A percentile compares a stretch with the other conserved stretches of the same genome.
Conservation (phyloP, 2,888 invertebrate genomes). For the Druceiella hillmani region DNA sequence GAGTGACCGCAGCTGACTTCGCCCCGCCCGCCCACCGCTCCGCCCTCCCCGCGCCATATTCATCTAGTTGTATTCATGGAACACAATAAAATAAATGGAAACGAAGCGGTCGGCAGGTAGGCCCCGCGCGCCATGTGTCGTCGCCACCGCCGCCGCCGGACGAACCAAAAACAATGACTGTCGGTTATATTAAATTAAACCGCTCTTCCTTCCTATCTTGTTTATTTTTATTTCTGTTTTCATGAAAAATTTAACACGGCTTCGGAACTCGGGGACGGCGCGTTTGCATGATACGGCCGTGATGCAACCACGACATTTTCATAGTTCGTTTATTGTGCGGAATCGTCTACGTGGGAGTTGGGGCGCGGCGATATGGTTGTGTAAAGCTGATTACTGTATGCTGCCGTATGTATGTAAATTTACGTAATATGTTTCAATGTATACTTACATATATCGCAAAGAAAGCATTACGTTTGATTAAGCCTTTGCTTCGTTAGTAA, state of each 20-base stretch:
- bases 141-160: constrained; percentile 29
- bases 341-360: no score
- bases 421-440: no score
- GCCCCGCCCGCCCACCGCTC: constrained; percentile 30
- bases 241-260: constrained; percentile 48
- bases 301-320: no score
- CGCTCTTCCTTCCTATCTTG: constrained; percentile 43
- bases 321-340: no score
- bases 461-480: no score
- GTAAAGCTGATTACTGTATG: no score
- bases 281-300: neutral
- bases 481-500: no score
- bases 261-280: constrained; percentile 12
- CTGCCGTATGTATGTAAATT: no score
- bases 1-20: constrained; percentile 16
- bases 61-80: no score
- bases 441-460: no score
- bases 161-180: constrained; percentile 41
- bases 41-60: constrained; percentile 40
- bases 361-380: no score
- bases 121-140: neutral
- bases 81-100: no score
- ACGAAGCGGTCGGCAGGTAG: neutral
- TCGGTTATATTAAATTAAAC: constrained; percentile 50
- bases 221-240: constrained; percentile 45